Base-by-base conservation (phyloP, 2,113 vertebrate genomes). In the Pachyramphus minor region DNA sequence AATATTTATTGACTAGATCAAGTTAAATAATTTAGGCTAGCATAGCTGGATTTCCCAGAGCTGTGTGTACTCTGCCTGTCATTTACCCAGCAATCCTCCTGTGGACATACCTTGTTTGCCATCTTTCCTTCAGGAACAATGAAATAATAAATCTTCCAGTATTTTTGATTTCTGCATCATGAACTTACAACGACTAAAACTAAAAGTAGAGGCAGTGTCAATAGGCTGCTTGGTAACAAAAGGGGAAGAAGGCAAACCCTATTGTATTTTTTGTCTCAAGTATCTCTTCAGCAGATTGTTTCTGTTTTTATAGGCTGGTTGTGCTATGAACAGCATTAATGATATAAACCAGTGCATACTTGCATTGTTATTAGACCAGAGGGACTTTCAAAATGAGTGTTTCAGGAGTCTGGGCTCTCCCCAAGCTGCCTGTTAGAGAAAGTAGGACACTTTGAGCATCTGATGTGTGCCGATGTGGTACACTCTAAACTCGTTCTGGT, bases 1-100 rank as follows among this genome's bases (percentile, higher is more conserved):
- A 97, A 72, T 97, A 97, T 98, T 97, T 96, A 97, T 93, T 87
- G 84, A 96, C 63, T 87, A 87, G 96, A 92, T 90, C 68, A 93
- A 91, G 69, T 94, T 90, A 95, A 89, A 89, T 94, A 28, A 84
- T 94, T 90, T 88, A 95, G 81, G 63, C 77, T 87, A 74, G 47
- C 56, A 42, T 94, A 83, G 82, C 50, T 94, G 87, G 82, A 72
- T 96, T 85, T 75, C 86, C 63, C 56, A 66, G 64, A 73, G 47
- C 56, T 86, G 23, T 14, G n/a, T 22, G 41, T 33, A 50, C 28
- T 68, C 56, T 63, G 23, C 62, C 63, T 84, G 66, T 68, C 33
- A 6, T 77, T 93, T 87, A 87, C 27, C 30, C 52, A 80, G 45
- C 28, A 83, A 15, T 66, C 63, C 41, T 63, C 33, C 9, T 27